A percentile compares a stretch with the other conserved stretches of the same genome.
phyloP scores from a whole-genome alignment of 2,888 invertebrate genomes.

The Pterobdella sp. region DNA sequence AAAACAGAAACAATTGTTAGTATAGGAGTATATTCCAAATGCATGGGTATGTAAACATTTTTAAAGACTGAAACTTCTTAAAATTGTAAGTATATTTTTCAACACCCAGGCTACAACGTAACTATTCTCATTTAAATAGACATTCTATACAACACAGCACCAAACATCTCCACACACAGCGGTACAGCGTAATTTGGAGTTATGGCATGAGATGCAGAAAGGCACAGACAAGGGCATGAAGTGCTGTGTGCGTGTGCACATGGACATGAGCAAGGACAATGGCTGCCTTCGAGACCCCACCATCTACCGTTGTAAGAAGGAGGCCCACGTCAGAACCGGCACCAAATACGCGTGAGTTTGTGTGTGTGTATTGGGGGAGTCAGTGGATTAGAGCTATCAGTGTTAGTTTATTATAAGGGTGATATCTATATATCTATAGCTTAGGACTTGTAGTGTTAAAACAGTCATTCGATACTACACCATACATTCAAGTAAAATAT shows the following conservation, averaged over 20 bases:
- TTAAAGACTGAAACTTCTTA: too few species aligned
- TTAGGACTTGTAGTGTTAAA: too few species aligned
- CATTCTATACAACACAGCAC: background rate
- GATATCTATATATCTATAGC: too few species aligned
- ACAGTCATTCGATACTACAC: too few species aligned
- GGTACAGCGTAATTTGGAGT: slow-evolving; percentile 69
- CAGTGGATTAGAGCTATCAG: background rate
- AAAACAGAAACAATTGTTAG: slow-evolving; percentile 74
- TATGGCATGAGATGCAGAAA: slow-evolving; percentile 91
- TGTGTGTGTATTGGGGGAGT: background rate
- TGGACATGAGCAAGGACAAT: slow-evolving; percentile 89
- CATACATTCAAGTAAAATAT: too few species aligned
- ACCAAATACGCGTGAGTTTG: slow-evolving; percentile 77
- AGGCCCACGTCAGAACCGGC: slow-evolving; percentile 85
- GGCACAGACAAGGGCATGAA: slow-evolving; percentile 71
- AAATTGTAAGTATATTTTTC: background rate
- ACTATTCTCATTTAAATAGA: background rate
- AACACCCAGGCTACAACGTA: background rate
- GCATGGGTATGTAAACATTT: background rate
- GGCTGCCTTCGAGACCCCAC: slow-evolving; percentile 97
- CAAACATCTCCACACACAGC: slow-evolving; percentile 50
- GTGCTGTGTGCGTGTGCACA: slow-evolving; percentile 91
- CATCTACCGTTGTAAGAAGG: slow-evolving; percentile 92
- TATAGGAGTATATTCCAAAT: slow-evolving; percentile 34
- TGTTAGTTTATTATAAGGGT: background rate